Evolutionary conservation across 2,797 vertebrate species (phyloP), one percentile per base, ranked within the genome.

Genomic region (Clarias platycephalus): DNA sequence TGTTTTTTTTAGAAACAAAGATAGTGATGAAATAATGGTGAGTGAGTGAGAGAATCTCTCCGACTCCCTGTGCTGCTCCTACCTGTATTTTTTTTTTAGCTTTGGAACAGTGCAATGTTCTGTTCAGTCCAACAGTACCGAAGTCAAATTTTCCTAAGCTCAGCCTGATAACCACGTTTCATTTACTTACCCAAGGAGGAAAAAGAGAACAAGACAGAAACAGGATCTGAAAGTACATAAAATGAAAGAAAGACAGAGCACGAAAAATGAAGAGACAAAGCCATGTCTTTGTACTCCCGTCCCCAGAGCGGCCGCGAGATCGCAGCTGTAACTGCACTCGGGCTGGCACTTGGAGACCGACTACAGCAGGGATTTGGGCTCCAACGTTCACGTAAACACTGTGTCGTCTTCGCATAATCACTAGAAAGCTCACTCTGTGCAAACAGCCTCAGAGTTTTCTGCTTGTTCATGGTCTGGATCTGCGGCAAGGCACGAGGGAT

Each of bases 391-490:
- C 4, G 28, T 57, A 15, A 71, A 75, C 58, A 53, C 57, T 16
- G 81, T 64, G n/a, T 53, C 44, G 22, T 76, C 49, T 24, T 49
- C 71, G 37, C n/a, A n/a, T 40, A 63, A 77, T 77, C 66, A 62
- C 81, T 60, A 60, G 57, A 44, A 28, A 28, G 71, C 82, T 55
- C 22, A 44, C 70, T 44, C 81, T 44, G 18, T 74, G 24, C 8
- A 13, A 83, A 76, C 37, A 75, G 67, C 81, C 57, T 40, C 10
- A 0, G 22, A 67, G 44, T n/a, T 72, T 44, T 7, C 34, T n/a
- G 13, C 4, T 20, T 9, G 34, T 24, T 62, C 34, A 8, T 20
- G 24, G 24, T 82, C 53, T 3, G 18, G 5, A 28, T 15, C 34
- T 18, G 58, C 76, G 26, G 13, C 34, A 62, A 40, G 22, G 3